A percentile compares a stretch with the other conserved stretches of the same genome.
These are phyloP conservation scores for Micrasema longulum DNA, from an alignment of 1,140 invertebrate genomes.

Conservation along the genomic window DNA sequence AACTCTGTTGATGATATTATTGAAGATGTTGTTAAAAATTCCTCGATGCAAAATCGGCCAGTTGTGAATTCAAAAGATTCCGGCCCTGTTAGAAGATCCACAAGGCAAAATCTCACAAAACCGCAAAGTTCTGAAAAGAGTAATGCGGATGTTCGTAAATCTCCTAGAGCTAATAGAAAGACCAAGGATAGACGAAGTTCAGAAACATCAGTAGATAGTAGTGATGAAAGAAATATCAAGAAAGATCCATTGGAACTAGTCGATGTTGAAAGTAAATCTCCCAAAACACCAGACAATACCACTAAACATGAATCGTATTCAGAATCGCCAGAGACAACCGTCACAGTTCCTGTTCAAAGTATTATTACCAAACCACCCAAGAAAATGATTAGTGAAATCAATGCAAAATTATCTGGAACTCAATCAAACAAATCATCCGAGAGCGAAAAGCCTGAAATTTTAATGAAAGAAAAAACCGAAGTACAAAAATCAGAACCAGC, in stretches of 20 bases:
- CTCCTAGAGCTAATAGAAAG: conserved; percentile 71
- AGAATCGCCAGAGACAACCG: conserved; percentile 38
- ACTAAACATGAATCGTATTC: background rate
- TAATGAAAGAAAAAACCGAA: conserved; percentile 33
- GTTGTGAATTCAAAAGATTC: conserved; percentile 55
- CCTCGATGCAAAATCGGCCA: conserved; percentile 58
- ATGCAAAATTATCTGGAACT: conserved; percentile 59
- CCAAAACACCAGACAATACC: conserved; percentile 56
- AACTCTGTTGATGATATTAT: conserved; percentile 87
- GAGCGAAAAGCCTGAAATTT: conserved; percentile 17
- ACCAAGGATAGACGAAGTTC: conserved; percentile 72
- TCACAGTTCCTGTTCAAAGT: conserved; percentile 55
- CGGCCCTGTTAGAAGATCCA: conserved; percentile 59
- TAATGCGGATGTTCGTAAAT: conserved; percentile 69
- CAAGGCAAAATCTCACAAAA: conserved; percentile 60
- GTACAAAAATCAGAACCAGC: background rate
- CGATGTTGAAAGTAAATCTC: conserved; percentile 56
- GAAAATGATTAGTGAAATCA: conserved; percentile 66
- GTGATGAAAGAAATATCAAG: conserved; percentile 67
- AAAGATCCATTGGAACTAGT: conserved; percentile 55
- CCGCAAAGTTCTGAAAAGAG: conserved; percentile 58
- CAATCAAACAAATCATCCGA: conserved; percentile 17
- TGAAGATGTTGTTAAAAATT: conserved; percentile 84
- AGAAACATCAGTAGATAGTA: conserved; percentile 72
- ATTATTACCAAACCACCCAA: conserved; percentile 64